These are phyloP conservation scores for Pseudoatta argentina DNA, from an alignment of 1,140 invertebrate species.

Conservation along the genomic window DNA sequence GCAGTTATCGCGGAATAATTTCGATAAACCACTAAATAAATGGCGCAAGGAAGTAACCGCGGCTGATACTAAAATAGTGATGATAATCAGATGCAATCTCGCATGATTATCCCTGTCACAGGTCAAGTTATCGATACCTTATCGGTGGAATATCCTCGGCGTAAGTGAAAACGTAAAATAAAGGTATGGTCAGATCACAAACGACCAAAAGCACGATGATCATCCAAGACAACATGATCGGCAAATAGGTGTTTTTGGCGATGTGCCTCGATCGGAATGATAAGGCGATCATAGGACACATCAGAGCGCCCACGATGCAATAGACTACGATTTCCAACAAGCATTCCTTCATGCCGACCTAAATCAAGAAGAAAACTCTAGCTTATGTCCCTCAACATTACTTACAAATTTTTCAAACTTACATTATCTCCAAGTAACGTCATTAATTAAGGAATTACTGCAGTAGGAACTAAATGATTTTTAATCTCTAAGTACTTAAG, in stretches of 20 bases:
- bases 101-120: conserved; percentile 16
- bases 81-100: conserved; percentile 64
- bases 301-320: conserved; percentile 80
- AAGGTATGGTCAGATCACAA: conserved; percentile 87
- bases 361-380: conserved; percentile 34
- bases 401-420: neutral
- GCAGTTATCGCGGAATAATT: conserved; percentile 43
- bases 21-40: conserved; percentile 20
- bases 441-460: neutral
- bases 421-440: neutral
- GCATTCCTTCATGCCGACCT: conserved; percentile 81
- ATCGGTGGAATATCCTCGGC: conserved; percentile 76
- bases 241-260: conserved; percentile 84
- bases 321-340: conserved; percentile 83
- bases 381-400: neutral
- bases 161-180: conserved; percentile 86
- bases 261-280: conserved; percentile 85
- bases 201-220: conserved; percentile 85
- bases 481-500: neutral
- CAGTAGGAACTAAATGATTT: neutral
- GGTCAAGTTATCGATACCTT: conserved; percentile 75
- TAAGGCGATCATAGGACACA: conserved; percentile 86
- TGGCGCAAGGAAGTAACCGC: neutral
- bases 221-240: conserved; percentile 86
- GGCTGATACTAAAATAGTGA: conserved; percentile 47